Evolutionary conservation across 2,888 invertebrate species (phyloP), one percentile per base, ranked within the genome.

Genomic region (Tipula confusa): DNA sequence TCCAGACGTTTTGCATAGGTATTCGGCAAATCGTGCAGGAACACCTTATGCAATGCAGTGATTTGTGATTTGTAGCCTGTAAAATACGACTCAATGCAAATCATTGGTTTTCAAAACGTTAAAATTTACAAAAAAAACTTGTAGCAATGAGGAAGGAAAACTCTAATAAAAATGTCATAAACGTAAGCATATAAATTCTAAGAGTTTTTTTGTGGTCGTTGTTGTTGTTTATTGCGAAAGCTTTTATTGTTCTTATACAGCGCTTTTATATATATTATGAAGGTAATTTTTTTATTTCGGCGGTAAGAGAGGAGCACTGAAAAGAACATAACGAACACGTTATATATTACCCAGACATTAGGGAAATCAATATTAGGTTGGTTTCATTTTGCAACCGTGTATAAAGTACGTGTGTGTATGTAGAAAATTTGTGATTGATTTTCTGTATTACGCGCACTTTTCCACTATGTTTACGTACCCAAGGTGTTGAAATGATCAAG

Each of bases 271-370:
- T n/a, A n/a, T n/a, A n/a, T 64, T 64, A 64, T 64, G 64, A 64
- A 64, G 64, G 64, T 64, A 64, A 64, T 64, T 64, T 64, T 64
- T n/a, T n/a, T n/a, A n/a, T n/a, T n/a, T n/a, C n/a, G n/a, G n/a
- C n/a, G 64, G 64, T 24, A 24, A 9, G 64, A 64, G 64, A 13
- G 64, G 64, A 24, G 64, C 64, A 9, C 18, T 64, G 64, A 64
- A 64, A 64, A 18, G 24, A 18, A 64, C 64, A 24, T 24, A 64
- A 64, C 24, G 24, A 64, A 64, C 64, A 64, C 64, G 64, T 64
- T 64, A 64, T 24, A 64, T 64, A 64, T 64, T 64, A 64, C 64
- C 24, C 64, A 64, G 64, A 64, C 64, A 64, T 64, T 64, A 64
- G 64, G 64, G 64, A 64, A 64, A 64, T 64, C 64, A 64, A 64